These are phyloP conservation scores for Brenthis hecate DNA, from an alignment of 2,888 invertebrate species.

Conservation along the genomic window DNA sequence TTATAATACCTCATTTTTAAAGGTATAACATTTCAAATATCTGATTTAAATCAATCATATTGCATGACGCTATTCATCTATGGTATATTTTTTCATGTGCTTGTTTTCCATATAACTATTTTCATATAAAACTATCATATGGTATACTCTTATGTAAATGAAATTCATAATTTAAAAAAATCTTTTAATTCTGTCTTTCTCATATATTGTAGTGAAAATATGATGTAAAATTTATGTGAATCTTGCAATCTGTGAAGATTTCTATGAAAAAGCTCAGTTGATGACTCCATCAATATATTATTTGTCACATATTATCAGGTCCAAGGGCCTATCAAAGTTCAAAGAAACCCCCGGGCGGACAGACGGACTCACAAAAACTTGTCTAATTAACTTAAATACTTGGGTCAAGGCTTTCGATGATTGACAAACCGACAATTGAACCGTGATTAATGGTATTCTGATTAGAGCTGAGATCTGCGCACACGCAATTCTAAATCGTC, in stretches of 20 bases:
- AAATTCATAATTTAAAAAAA: too few species aligned
- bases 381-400: slow-evolving; percentile 38
- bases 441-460: slow-evolving; percentile 43
- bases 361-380: slow-evolving; percentile 38
- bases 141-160: too few species aligned
- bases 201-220: too few species aligned
- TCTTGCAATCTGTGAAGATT: not conserved
- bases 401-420: slow-evolving; percentile 38
- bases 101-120: too few species aligned
- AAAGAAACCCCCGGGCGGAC: slow-evolving; percentile 28
- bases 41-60: too few species aligned
- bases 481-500: slow-evolving; percentile 10
- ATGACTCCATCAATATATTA: not conserved
- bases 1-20: too few species aligned
- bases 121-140: too few species aligned
- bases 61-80: too few species aligned
- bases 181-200: too few species aligned
- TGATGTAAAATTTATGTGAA: not conserved
- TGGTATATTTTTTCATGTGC: too few species aligned
- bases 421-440: slow-evolving; percentile 42
- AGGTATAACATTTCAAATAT: too few species aligned
- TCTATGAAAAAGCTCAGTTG: not conserved
- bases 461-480: slow-evolving; percentile 33
- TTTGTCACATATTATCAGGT: not conserved
- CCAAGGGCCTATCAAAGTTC: slow-evolving; percentile 31